Conservation (phyloP, 1,140 invertebrate species). For the Eurosta solidaginis region DNA sequence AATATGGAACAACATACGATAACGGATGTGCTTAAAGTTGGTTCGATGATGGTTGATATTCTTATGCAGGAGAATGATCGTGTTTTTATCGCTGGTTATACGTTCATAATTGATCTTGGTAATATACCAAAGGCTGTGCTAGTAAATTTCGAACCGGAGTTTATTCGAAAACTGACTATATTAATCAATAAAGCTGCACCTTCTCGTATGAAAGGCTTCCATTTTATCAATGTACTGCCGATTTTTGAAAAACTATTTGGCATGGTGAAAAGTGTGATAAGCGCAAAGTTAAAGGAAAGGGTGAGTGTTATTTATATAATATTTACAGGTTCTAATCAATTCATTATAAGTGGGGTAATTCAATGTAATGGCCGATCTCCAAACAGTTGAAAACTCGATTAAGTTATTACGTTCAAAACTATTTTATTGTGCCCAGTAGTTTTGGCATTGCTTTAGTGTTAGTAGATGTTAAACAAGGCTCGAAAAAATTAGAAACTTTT, state of each 20-base stretch:
- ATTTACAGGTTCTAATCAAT: neutral
- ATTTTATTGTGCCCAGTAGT: no score
- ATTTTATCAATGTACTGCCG: constrained; percentile 59
- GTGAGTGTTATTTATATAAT: constrained; percentile 44
- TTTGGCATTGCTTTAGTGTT: no score
- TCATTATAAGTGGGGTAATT: neutral
- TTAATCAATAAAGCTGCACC: constrained; percentile 60
- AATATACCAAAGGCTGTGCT: constrained; percentile 55
- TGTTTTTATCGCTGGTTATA: constrained; percentile 46
- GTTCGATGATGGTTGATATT: constrained; percentile 53
- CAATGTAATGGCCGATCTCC: neutral
- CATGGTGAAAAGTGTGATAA: constrained; percentile 58
- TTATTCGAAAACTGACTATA: constrained; percentile 59
- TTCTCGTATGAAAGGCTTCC: constrained; percentile 59
- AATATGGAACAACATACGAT: constrained; percentile 53
- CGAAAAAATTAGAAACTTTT: no score
- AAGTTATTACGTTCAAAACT: no score
- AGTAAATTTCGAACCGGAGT: constrained; percentile 56
- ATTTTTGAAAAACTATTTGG: constrained; percentile 59
- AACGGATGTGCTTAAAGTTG: constrained; percentile 45
- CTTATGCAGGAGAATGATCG: constrained; percentile 51
- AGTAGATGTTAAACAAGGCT: no score
- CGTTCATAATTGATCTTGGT: constrained; percentile 57
- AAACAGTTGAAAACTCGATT: no score
- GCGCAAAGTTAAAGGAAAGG: constrained; percentile 60